phyloP scores from a whole-genome alignment of 2,888 invertebrate species.

The Rhyacophila evoluta region DNA sequence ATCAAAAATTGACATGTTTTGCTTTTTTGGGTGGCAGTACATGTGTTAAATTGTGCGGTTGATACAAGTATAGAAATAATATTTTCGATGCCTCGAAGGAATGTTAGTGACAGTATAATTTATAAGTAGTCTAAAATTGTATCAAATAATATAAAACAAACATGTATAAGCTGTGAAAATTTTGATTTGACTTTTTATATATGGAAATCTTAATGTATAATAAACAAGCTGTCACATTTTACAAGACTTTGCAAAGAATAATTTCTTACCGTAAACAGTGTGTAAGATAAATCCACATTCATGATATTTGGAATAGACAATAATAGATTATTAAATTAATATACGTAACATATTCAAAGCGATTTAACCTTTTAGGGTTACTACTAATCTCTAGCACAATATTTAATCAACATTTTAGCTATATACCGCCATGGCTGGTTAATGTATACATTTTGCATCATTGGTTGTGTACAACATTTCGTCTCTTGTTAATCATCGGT shows the following conservation, averaged over 20 bases:
- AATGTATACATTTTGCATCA: not conserved
- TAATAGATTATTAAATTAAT: not conserved
- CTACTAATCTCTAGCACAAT: not conserved
- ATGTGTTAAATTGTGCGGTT: no score
- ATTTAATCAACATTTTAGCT: conserved; percentile 4
- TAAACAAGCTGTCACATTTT: not conserved
- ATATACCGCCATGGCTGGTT: not conserved
- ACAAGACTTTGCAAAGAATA: conserved; percentile 13
- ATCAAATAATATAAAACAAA: no score
- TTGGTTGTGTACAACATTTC: no score
- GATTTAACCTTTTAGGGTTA: not conserved
- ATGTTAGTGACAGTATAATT: not conserved
- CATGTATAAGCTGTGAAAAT: no score
- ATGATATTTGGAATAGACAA: conserved; percentile 9
- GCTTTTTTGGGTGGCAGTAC: no score
- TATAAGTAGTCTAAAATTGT: no score
- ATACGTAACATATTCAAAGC: conserved; percentile 10
- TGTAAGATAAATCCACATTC: not conserved
- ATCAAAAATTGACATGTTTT: no score
- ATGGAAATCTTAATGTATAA: not conserved
- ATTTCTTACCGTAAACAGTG: not conserved
- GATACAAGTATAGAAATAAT: not conserved
- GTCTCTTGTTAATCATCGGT: no score
- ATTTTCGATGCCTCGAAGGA: not conserved
- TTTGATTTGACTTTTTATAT: no score